Conservation (phyloP, 2,113 vertebrate species). For the Tychaedon coryphoeus region DNA sequence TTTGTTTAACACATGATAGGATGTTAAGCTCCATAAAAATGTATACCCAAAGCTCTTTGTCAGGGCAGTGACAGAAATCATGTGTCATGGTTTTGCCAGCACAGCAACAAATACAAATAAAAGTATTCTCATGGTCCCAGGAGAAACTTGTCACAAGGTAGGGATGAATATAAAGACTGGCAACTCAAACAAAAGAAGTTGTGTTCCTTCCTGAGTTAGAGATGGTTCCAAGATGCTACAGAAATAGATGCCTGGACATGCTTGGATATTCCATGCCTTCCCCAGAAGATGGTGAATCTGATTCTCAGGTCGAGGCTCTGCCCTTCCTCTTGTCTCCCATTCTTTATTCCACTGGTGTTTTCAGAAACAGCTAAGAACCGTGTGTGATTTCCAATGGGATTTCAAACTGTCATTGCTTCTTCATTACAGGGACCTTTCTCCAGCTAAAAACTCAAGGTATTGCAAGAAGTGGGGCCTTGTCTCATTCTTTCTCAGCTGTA, state of each 20-base stretch:
- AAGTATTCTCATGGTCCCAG: background rate
- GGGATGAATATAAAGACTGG: background rate
- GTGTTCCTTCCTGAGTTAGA: background rate
- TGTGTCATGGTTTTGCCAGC: background rate
- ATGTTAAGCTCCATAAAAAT: background rate
- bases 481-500: background rate
- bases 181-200: background rate
- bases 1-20: background rate
- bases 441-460: background rate
- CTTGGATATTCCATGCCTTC: background rate
- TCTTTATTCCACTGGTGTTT: background rate
- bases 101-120: background rate
- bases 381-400: background rate
- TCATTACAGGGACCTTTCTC: background rate
- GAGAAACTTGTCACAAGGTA: background rate
- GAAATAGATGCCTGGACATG: background rate
- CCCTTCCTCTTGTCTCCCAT: background rate
- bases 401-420: background rate
- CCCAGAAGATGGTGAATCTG: background rate
- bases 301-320: accelerated
- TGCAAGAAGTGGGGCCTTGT: background rate
- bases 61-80: background rate
- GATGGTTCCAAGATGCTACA: background rate
- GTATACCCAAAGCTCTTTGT: background rate
- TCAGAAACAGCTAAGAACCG: background rate